Evolutionary conservation across 2,888 invertebrate genomes (phyloP).

Genomic region (Gastrophysa polygoni): DNA sequence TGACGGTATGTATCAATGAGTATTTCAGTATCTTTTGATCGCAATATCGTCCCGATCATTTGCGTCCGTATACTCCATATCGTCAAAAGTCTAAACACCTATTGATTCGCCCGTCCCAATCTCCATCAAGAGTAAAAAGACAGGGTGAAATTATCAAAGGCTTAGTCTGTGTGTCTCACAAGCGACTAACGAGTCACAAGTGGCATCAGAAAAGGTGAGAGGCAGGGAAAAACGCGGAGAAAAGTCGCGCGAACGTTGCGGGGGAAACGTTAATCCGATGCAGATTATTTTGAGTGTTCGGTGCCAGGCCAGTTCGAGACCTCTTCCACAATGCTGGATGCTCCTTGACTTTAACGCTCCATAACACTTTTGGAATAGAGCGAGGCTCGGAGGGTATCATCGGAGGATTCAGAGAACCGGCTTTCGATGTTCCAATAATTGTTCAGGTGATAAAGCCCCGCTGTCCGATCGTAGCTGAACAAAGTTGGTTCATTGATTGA

Average conservation of each 20-base stretch:
- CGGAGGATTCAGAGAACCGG: too few species aligned
- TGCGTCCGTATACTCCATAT: neutral
- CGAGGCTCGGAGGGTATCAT: too few species aligned
- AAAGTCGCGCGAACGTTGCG: slow-evolving; percentile 6
- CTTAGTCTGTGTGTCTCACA: slow-evolving; percentile 1
- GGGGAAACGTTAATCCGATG: slow-evolving; percentile 32
- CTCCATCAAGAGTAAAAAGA: neutral
- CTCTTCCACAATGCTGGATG: slow-evolving; percentile 24
- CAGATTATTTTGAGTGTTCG: slow-evolving; percentile 35
- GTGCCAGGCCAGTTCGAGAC: slow-evolving; percentile 33
- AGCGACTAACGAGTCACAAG: slow-evolving; percentile 23
- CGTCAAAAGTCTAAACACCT: neutral
- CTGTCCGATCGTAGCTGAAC: too few species aligned
- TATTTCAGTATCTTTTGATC: too few species aligned
- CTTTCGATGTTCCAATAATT: too few species aligned
- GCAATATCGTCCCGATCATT: too few species aligned
- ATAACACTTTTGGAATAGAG: neutral
- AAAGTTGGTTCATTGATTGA: too few species aligned
- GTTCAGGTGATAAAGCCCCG: too few species aligned
- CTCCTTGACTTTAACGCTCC: too few species aligned
- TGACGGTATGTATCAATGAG: too few species aligned
- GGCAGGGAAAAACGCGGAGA: slow-evolving; percentile 6
- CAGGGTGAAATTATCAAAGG: neutral
- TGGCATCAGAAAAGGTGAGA: slow-evolving; percentile 16
- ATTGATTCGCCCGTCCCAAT: neutral